These are phyloP conservation scores for Macrosteles quadrilineatus DNA, from an alignment of 1,140 invertebrate species.

Conservation along the genomic window DNA sequence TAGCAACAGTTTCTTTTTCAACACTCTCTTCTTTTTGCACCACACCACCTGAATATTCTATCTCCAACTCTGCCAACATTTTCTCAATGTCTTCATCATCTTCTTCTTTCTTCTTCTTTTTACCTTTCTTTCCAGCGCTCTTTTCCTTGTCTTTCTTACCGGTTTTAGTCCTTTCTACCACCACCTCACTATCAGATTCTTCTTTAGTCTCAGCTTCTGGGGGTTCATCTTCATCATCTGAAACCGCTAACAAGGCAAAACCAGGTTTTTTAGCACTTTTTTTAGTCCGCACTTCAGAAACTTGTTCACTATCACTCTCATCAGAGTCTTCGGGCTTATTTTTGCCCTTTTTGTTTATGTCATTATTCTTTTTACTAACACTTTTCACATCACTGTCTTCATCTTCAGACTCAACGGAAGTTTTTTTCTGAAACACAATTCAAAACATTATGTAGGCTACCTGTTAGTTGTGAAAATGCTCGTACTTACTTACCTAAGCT, in stretches of 20 bases:
- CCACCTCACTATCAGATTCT: slow-evolving; percentile 33
- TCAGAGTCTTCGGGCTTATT: slow-evolving; percentile 50
- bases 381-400: slow-evolving; percentile 35
- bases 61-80: slow-evolving; percentile 75
- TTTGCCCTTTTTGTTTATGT: slow-evolving; percentile 46
- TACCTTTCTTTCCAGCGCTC: slow-evolving; percentile 63
- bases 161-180: slow-evolving; percentile 14
- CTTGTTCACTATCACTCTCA: slow-evolving; percentile 47
- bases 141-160: slow-evolving; percentile 55
- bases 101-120: slow-evolving; percentile 71
- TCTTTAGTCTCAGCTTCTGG: slow-evolving; percentile 5
- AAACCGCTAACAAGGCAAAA: slow-evolving; percentile 57
- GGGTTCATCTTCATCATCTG: slow-evolving; percentile 36
- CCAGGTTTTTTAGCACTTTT: slow-evolving; percentile 55
- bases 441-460: slow-evolving; percentile 36
- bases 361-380: slow-evolving; percentile 36
- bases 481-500: slow-evolving; percentile 34
- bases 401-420: slow-evolving; percentile 42
- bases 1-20: slow-evolving; percentile 35
- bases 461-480: not conserved
- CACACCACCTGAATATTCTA: slow-evolving; percentile 67
- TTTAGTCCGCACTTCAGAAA: slow-evolving; percentile 11
- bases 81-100: slow-evolving; percentile 85
- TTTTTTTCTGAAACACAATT: slow-evolving; percentile 40
- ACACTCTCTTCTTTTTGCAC: slow-evolving; percentile 36